Evolutionary conservation across 2,113 vertebrate genomes (phyloP), one percentile per base, ranked within the genome.

Genomic region (Leucoraja erinaceus): DNA sequence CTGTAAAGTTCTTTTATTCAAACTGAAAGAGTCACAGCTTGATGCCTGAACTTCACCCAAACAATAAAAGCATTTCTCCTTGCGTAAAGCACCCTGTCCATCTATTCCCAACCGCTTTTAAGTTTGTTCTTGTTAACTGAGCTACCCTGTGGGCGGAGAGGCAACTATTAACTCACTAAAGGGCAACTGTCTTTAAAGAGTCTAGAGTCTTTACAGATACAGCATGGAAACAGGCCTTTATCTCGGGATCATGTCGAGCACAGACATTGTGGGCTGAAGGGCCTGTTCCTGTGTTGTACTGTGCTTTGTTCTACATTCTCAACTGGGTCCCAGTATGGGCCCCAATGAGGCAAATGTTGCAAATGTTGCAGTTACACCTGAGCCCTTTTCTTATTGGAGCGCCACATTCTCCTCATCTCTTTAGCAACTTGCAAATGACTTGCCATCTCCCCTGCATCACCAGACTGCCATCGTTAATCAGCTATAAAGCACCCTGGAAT

Each of bases 1-100:
- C 18, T 28, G 70, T 93, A 31, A n/a, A 93, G 31, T 77, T 11
- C 66, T 70, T 91, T 91, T 70, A 72, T 91, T 70, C 66, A 72
- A 9, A 25, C 18, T 25, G 68, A 38, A 91, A 70, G 5, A 70
- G 31, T 38, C 31, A 90, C 86, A 4, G 66, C 31, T 70, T 14
- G 66, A 10, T 20, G 33, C 14, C 18, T 70, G 88, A 25, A 9
- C 54, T 84, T 59, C 81, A 59, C 11, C 12, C 83, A 86, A 25
- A 11, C 56, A 86, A 86, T 86, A 14, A 86, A 86, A 61, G 56
- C n/a, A 61, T 61, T 83, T 38, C 56, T 28, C 25, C 79, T 56
- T 86, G 68, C 4, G 22, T 54, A 61, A 5, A 0, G 59, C 56
- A 61, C 10, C 7, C 11, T 16, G 11, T 63, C 61, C 11, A 86